phyloP scores from a whole-genome alignment of 2,797 vertebrate genomes.

The Semotilus atromaculatus region DNA sequence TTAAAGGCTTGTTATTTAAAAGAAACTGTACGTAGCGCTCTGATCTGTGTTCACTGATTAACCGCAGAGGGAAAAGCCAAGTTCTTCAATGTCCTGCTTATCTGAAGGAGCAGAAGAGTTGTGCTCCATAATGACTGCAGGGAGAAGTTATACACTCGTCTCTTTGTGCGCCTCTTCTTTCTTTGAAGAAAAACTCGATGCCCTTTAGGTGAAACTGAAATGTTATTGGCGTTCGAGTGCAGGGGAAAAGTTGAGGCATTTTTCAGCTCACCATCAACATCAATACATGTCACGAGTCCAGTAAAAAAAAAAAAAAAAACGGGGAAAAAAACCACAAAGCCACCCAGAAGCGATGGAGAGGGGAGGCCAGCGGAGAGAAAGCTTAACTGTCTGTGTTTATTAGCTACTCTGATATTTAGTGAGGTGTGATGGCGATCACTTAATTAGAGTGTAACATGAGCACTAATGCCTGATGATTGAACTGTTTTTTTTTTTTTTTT shows the following conservation, averaged over 20 bases:
- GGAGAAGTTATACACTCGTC: conserved; percentile 11
- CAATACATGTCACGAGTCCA: conserved; percentile 41
- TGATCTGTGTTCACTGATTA: conserved; percentile 52
- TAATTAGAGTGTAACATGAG: conserved; percentile 46
- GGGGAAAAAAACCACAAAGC: conserved; percentile 40
- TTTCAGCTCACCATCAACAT: conserved; percentile 29
- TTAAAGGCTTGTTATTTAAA: conserved; percentile 41
- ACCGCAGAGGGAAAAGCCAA: conserved; percentile 38
- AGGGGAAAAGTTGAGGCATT: conserved; percentile 20
- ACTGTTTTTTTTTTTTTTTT: conserved; percentile 39
- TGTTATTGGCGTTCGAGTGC: conserved; percentile 19
- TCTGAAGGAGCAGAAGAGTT: conserved; percentile 20
- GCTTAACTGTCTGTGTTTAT: conserved; percentile 57
- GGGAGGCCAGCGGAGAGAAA: conserved; percentile 31
- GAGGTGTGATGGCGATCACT: conserved; percentile 46
- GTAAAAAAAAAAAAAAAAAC: not conserved
- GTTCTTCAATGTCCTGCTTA: conserved; percentile 33
- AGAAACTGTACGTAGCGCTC: conserved; percentile 26
- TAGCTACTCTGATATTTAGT: conserved; percentile 56
- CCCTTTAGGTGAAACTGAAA: conserved; percentile 39
- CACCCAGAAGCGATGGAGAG: conserved; percentile 37
- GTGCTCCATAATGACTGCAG: conserved; percentile 6
- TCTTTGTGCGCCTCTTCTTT: conserved; percentile 23
- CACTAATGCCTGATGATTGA: conserved; percentile 56
- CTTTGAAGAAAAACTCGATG: conserved; percentile 30